Conservation (phyloP, 2,113 vertebrate species). For the Macquaria ambigua region DNA sequence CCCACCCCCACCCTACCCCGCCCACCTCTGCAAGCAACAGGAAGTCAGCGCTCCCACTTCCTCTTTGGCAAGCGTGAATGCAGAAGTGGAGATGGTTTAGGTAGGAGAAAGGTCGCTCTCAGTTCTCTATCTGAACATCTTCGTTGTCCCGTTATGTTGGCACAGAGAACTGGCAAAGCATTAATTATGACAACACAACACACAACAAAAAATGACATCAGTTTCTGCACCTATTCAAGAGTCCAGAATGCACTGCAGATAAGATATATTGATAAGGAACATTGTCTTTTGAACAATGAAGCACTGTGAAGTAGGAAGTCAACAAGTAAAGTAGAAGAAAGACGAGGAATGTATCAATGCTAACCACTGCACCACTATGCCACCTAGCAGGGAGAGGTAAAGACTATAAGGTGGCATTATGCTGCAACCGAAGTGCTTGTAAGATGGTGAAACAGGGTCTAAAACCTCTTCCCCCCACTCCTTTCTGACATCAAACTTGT, state of each 20-base stretch:
- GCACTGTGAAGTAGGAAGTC: background rate
- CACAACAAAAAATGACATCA: background rate
- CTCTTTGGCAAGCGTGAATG: slow-evolving; percentile 62
- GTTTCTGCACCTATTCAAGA: no score
- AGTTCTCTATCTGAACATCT: slow-evolving; percentile 61
- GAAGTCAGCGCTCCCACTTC: slow-evolving; percentile 78
- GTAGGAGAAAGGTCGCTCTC: slow-evolving; percentile 46
- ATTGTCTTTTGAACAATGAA: background rate
- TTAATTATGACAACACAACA: no score
- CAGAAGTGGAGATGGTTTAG: slow-evolving; percentile 70
- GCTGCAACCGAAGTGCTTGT: no score
- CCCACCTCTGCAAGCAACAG: slow-evolving; percentile 47
- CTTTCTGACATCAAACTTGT: background rate
- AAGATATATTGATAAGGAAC: background rate
- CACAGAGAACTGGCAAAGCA: no score
- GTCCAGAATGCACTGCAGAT: background rate
- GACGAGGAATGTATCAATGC: background rate
- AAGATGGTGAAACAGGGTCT: no score
- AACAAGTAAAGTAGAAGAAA: background rate
- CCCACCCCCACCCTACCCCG: background rate
- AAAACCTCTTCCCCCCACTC: no score
- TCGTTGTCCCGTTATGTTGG: slow-evolving; percentile 10
- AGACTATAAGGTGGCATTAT: no score
- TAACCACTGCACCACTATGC: no score
- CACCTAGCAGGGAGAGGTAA: no score